Conservation (phyloP, 2,797 vertebrate genomes). For the Prionace glauca region DNA sequence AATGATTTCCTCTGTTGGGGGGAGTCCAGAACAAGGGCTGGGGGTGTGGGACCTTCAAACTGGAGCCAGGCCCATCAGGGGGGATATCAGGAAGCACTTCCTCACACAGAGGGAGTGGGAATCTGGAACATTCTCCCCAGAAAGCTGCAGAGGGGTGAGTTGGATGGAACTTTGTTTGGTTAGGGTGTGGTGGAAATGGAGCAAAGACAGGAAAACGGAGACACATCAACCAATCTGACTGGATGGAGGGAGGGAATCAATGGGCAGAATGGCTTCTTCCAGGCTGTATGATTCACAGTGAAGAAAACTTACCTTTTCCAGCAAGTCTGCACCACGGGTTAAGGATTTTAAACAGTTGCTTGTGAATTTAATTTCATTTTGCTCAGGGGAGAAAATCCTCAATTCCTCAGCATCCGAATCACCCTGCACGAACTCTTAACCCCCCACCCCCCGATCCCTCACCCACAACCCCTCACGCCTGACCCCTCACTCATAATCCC, state of each 20-base stretch:
- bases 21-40: too few species aligned
- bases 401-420: neutral
- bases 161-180: neutral
- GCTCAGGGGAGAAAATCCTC: neutral
- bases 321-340: slow-evolving; percentile 65
- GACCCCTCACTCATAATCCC: neutral
- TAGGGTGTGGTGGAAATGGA: neutral
- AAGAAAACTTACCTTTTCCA: slow-evolving; percentile 73
- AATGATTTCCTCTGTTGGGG: too few species aligned
- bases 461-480: neutral
- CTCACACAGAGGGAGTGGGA: neutral
- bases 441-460: neutral
- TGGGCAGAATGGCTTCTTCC: neutral
- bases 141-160: neutral
- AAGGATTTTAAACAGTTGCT: neutral
- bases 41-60: too few species aligned
- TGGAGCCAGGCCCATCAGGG: too few species aligned
- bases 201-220: neutral
- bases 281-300: neutral
- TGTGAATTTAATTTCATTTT: neutral
- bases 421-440: neutral
- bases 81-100: too few species aligned
- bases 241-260: neutral
- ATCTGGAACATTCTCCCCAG: neutral
- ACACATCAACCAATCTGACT: neutral